These are phyloP conservation scores for Muntiacus reevesi DNA, from an alignment of 2,113 vertebrate genomes.

Conservation along the genomic window DNA sequence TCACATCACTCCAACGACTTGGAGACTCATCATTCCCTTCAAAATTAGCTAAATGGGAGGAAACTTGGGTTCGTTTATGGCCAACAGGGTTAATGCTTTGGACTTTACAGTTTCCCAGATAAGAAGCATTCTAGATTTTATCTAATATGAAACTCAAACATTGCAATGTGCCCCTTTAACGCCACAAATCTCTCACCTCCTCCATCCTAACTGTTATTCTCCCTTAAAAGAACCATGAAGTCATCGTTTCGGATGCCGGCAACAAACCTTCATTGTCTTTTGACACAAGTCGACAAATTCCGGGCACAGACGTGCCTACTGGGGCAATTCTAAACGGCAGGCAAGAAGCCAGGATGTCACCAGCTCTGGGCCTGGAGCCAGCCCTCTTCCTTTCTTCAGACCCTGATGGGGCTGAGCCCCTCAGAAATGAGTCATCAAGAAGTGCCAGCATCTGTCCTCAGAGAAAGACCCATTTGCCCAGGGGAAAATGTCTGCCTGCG, in stretches of 20 bases:
- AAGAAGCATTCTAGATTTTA: slow-evolving; percentile 13
- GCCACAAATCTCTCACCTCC: not conserved
- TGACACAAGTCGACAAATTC: slow-evolving; percentile 39
- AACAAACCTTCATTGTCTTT: slow-evolving; percentile 63
- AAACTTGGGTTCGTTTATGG: not conserved
- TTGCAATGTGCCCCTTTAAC: not conserved
- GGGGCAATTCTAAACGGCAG: not conserved
- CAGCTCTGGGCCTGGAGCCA: not conserved
- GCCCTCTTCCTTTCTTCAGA: not conserved
- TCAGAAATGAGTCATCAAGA: not conserved
- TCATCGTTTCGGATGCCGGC: slow-evolving; percentile 47
- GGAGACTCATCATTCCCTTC: slow-evolving; percentile 9
- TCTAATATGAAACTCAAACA: not conserved
- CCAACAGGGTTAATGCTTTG: not conserved
- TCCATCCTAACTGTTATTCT: not conserved
- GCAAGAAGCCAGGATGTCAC: slow-evolving; percentile 50
- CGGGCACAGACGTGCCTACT: slow-evolving; percentile 56
- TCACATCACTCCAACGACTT: not conserved
- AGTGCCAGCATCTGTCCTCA: not conserved
- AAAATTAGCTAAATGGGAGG: slow-evolving; percentile 16
- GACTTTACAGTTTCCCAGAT: slow-evolving; percentile 34
- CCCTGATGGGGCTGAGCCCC: not conserved
- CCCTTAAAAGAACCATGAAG: slow-evolving; percentile 52
- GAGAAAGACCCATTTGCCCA: slow-evolving; percentile 4
- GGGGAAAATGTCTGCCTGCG: not conserved